phyloP scores from a whole-genome alignment of 2,113 vertebrate genomes.

The Corvus hawaiiensis region DNA sequence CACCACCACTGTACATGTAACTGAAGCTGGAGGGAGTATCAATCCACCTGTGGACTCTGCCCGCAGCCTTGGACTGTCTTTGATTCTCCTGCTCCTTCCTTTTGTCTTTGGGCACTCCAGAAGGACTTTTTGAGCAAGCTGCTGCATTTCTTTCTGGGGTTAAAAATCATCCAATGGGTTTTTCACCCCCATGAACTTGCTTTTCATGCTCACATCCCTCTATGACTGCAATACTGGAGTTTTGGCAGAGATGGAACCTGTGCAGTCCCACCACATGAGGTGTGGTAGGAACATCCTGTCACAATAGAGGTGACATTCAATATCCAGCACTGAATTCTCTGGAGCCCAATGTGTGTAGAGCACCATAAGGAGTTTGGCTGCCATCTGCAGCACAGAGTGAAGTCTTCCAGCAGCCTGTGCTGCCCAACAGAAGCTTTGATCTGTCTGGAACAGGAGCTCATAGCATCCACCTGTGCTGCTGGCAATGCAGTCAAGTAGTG shows the following conservation, averaged over 20 bases:
- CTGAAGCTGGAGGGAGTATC: background rate
- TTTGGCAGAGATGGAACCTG: accelerated
- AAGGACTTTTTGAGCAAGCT: background rate
- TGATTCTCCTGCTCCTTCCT: background rate
- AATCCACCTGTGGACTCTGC: accelerated
- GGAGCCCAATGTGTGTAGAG: accelerated
- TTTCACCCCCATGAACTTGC: background rate
- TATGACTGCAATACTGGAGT: background rate
- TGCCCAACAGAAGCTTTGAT: background rate
- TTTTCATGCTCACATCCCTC: background rate
- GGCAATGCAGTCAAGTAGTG: background rate
- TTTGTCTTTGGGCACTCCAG: background rate
- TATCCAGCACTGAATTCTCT: accelerated
- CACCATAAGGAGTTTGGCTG: accelerated
- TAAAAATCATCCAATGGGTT: background rate
- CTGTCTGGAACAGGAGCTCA: accelerated
- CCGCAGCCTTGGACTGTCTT: background rate
- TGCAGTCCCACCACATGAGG: background rate
- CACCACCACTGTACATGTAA: background rate
- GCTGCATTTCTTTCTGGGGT: background rate
- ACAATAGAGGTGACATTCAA: background rate
- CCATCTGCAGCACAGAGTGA: background rate
- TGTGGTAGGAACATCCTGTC: accelerated
- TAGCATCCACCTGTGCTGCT: background rate
- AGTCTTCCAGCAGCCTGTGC: background rate